A percentile compares a stretch with the other conserved stretches of the same genome.
Conservation (phyloP, 2,113 vertebrate genomes). For the Onychostruthus taczanowskii region DNA sequence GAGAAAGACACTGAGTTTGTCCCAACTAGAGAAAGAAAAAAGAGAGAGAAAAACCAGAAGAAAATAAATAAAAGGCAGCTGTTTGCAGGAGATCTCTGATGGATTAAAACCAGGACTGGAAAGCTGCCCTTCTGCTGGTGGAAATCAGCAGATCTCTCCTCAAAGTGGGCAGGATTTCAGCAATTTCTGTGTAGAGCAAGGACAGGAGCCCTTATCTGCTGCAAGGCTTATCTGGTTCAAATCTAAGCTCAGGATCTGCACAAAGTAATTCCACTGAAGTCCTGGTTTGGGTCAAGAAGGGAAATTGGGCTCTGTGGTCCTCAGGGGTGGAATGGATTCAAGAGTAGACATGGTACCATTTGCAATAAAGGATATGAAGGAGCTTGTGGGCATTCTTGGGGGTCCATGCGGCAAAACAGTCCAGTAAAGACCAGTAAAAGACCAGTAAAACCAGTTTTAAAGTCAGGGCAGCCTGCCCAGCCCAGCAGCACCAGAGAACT, state of each 20-base stretch:
- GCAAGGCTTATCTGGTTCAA: neutral
- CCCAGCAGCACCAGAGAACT: neutral
- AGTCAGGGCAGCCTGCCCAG: neutral
- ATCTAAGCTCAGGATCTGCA: neutral
- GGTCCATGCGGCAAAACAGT: accelerated
- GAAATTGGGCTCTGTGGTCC: neutral
- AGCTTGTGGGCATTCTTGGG: neutral
- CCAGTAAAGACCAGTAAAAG: neutral
- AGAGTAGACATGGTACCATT: neutral
- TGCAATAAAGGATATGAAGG: neutral
- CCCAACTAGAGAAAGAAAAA: neutral
- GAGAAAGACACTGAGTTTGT: neutral
- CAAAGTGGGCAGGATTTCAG: neutral
- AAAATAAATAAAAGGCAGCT: neutral
- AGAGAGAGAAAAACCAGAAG: neutral
- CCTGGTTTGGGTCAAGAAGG: neutral
- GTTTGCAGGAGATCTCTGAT: constrained; percentile 38
- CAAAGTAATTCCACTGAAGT: neutral
- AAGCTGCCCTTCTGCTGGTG: neutral
- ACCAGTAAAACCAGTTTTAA: neutral
- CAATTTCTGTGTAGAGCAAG: neutral
- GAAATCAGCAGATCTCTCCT: neutral
- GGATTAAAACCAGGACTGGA: neutral
- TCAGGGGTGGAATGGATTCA: neutral
- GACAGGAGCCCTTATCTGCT: neutral